Conservation (phyloP, 2,797 vertebrate species). For the Toxotes lorentzi region DNA sequence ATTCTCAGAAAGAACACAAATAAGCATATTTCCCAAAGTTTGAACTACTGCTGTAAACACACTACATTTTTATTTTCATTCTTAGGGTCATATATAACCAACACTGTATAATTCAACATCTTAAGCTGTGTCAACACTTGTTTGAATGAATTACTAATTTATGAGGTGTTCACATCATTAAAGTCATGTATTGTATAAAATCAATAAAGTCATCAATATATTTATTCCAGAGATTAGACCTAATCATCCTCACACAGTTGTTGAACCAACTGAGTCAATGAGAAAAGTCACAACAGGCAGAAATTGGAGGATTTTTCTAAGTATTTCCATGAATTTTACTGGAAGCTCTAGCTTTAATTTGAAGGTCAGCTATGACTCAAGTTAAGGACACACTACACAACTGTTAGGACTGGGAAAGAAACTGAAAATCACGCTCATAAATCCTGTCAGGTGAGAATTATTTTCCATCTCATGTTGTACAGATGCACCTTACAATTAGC, state of each 20-base stretch:
- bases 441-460: neutral
- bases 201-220: neutral
- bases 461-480: neutral
- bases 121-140: neutral
- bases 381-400: conserved; percentile 30
- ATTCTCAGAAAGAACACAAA: neutral
- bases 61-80: neutral
- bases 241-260: no score
- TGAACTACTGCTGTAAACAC: neutral
- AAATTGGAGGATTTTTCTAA: neutral
- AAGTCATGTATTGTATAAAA: neutral
- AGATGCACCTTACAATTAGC: neutral
- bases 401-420: neutral
- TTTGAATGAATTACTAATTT: neutral
- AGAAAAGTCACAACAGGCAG: neutral
- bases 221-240: neutral
- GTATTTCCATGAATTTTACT: neutral
- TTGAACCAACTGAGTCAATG: neutral
- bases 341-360: neutral
- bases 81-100: neutral
- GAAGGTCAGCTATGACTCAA: neutral
- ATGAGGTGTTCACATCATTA: conserved; percentile 17
- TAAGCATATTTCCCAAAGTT: neutral
- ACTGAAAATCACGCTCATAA: neutral
- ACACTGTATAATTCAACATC: neutral